Conservation (phyloP, 2,888 invertebrate species). For the Mesopsocus fuscifrons region DNA sequence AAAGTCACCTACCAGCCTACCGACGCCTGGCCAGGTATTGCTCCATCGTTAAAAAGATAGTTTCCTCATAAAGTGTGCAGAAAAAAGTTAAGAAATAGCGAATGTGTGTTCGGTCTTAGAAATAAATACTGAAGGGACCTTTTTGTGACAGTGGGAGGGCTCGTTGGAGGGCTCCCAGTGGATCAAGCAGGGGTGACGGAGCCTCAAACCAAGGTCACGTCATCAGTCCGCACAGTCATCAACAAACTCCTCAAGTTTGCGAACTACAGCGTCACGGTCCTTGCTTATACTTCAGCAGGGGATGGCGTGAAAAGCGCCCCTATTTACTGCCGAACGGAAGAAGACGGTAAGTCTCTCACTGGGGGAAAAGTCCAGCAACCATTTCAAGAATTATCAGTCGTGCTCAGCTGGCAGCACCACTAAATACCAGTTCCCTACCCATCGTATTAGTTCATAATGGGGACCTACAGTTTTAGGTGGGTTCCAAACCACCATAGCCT, state of each 20-base stretch:
- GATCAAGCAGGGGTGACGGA: constrained; percentile 22
- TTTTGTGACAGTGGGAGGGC: background rate
- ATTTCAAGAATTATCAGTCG: too few relatives aligned
- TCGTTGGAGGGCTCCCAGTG: too few relatives aligned
- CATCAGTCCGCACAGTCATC: constrained; percentile 45
- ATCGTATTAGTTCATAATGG: too few relatives aligned
- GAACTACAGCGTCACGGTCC: constrained; percentile 79
- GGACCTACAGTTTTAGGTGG: too few relatives aligned
- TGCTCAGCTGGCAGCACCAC: too few relatives aligned
- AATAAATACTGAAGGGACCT: background rate
- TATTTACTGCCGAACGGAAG: constrained; percentile 71
- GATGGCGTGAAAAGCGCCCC: constrained; percentile 74
- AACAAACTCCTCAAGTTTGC: constrained; percentile 67
- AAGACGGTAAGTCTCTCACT: constrained; percentile 62
- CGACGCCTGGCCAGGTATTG: constrained; percentile 61
- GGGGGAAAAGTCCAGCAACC: constrained; percentile 1
- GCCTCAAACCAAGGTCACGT: constrained; percentile 41
- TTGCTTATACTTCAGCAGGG: constrained; percentile 75
- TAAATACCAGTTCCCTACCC: too few relatives aligned
- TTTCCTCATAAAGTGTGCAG: too few relatives aligned
- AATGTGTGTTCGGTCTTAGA: too few relatives aligned
- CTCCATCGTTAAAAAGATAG: too few relatives aligned
- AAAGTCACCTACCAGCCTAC: constrained; percentile 63
- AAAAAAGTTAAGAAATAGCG: too few relatives aligned
- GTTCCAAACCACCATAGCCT: too few relatives aligned